Evolutionary conservation across 2,113 vertebrate genomes (phyloP).

Genomic region (Centropus unirufus): DNA sequence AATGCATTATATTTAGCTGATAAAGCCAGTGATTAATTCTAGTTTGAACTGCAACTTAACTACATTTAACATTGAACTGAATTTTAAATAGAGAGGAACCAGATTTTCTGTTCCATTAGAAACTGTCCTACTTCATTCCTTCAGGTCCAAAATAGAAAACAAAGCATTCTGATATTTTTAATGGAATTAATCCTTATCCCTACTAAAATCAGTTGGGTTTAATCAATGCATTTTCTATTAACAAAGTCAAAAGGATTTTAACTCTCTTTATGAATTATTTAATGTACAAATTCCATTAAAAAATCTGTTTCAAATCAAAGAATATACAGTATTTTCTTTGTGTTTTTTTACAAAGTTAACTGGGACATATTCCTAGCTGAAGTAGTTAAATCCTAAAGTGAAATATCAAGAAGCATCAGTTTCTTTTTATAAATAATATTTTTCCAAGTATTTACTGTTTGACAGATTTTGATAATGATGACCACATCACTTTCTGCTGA

Average conservation of each 20-base stretch:
- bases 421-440: not conserved
- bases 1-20: slow-evolving; percentile 1
- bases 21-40: slow-evolving; percentile 35
- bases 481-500: not conserved
- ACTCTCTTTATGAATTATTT: not conserved
- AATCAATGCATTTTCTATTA: not conserved
- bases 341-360: not conserved
- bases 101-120: not conserved
- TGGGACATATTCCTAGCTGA: not conserved
- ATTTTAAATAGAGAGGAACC: not conserved
- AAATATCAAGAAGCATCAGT: not conserved
- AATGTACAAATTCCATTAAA: not conserved
- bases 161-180: not conserved
- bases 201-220: not conserved
- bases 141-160: not conserved
- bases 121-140: not conserved
- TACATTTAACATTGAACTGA: not conserved
- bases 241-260: not conserved
- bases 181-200: not conserved
- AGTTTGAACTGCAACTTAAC: not conserved
- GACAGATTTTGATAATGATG: not conserved
- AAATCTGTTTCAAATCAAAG: not conserved
- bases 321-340: not conserved
- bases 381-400: not conserved
- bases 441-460: not conserved